Conservation (phyloP, 1,140 invertebrate genomes). For the Cyclina sinensis region DNA sequence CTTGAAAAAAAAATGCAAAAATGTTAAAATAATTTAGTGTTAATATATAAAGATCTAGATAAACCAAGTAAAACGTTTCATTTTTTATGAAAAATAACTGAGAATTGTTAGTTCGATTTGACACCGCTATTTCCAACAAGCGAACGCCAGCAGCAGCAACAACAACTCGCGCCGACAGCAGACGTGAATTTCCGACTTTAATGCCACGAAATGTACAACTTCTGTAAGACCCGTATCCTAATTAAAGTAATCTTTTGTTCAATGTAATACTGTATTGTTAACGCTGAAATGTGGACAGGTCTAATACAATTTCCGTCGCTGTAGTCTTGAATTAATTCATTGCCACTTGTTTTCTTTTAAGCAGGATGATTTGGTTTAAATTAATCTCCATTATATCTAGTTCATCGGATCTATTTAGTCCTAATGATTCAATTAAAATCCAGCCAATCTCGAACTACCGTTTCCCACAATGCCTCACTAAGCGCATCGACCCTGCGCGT, state of each 20-base stretch:
- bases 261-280: conserved; percentile 25
- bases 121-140: no score
- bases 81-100: no score
- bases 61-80: no score
- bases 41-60: no score
- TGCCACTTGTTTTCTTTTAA: conserved; percentile 41
- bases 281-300: background rate
- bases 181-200: background rate
- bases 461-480: background rate
- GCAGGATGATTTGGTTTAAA: conserved; percentile 25
- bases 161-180: background rate
- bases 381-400: conserved; percentile 46
- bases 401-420: conserved; percentile 19
- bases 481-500: background rate
- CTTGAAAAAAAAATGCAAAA: no score
- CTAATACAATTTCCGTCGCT: conserved; percentile 39
- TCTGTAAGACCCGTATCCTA: conserved; percentile 18
- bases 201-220: background rate
- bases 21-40: no score
- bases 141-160: no score
- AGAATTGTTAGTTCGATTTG: no score
- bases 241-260: conserved; percentile 12
- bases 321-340: conserved; percentile 39
- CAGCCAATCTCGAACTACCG: conserved; percentile 1
- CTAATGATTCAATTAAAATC: conserved; percentile 40